These are phyloP conservation scores for Pseudochaenichthys georgianus DNA, from an alignment of 2,797 vertebrate species.

Conservation along the genomic window DNA sequence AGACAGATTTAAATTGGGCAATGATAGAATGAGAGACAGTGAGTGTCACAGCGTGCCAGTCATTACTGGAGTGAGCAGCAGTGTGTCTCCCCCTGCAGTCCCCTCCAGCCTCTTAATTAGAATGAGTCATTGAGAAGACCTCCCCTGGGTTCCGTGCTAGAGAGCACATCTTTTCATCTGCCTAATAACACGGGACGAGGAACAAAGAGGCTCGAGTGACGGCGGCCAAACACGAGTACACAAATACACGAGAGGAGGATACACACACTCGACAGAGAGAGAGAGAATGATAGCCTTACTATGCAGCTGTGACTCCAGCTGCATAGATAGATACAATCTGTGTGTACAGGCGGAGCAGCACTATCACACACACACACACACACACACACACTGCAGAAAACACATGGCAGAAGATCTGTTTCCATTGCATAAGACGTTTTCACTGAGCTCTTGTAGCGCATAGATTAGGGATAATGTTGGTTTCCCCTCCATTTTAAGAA, in stretches of 20 bases:
- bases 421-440: conserved; percentile 5
- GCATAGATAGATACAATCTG: neutral
- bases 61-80: conserved; percentile 37
- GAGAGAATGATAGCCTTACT: neutral
- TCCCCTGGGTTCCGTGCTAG: conserved; percentile 68
- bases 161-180: conserved; percentile 72
- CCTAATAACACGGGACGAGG: conserved; percentile 55
- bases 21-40: conserved; percentile 22
- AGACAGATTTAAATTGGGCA: conserved; percentile 10
- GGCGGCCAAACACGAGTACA: conserved; percentile 48
- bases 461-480: neutral
- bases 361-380: neutral
- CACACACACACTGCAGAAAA: conserved; percentile 7
- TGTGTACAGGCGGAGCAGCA: neutral
- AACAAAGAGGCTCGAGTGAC: conserved; percentile 68
- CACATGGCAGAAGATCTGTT: neutral
- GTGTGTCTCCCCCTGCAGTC: conserved; percentile 62
- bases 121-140: conserved; percentile 72
- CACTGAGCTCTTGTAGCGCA: neutral
- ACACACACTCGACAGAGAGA: conserved; percentile 22
- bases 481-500: conserved; percentile 8
- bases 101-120: conserved; percentile 72
- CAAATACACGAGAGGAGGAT: conserved; percentile 3
- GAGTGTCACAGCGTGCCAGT: conserved; percentile 52
- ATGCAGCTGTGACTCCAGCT: conserved; percentile 6